These are phyloP conservation scores for Enteromius mattozi DNA, from an alignment of 2,797 vertebrate genomes.

Conservation along the genomic window DNA sequence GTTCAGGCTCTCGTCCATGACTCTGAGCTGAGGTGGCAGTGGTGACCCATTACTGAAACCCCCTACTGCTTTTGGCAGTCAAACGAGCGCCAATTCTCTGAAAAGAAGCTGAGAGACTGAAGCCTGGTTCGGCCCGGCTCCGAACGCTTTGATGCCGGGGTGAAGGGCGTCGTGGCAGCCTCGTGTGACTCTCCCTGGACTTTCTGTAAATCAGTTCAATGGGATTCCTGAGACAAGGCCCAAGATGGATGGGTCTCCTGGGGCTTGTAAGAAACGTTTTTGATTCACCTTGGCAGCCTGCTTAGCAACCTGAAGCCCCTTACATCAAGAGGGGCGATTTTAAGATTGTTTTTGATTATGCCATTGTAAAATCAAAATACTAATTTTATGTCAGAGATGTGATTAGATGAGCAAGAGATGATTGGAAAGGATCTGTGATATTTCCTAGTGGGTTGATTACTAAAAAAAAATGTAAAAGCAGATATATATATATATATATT, in stretches of 20 bases:
- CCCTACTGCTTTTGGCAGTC: conserved; percentile 36
- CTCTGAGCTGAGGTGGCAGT: conserved; percentile 10
- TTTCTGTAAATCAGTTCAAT: conserved; percentile 77
- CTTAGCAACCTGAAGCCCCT: conserved; percentile 66
- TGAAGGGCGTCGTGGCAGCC: conserved; percentile 64
- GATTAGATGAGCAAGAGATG: background rate
- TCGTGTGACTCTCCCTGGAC: conserved; percentile 68
- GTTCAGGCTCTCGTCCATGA: background rate
- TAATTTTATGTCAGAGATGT: background rate
- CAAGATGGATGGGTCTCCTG: conserved; percentile 77
- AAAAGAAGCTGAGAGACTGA: conserved; percentile 43
- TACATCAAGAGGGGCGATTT: background rate
- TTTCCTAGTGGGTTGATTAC: background rate
- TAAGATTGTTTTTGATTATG: background rate
- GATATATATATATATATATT: background rate
- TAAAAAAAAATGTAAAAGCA: too few relatives aligned
- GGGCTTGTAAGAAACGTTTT: conserved; percentile 68
- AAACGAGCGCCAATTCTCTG: conserved; percentile 25
- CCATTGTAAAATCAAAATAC: background rate
- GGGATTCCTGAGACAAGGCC: conserved; percentile 77
- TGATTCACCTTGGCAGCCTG: conserved; percentile 70
- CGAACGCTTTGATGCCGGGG: conserved; percentile 71
- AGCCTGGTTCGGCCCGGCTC: conserved; percentile 51
- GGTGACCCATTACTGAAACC: conserved; percentile 36
- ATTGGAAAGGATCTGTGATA: background rate